Percentiles rank a stretch among this genome's conserved stretches.
phyloP scores from a whole-genome alignment of 2,113 vertebrate genomes.

The Podocnemis expansa region DNA sequence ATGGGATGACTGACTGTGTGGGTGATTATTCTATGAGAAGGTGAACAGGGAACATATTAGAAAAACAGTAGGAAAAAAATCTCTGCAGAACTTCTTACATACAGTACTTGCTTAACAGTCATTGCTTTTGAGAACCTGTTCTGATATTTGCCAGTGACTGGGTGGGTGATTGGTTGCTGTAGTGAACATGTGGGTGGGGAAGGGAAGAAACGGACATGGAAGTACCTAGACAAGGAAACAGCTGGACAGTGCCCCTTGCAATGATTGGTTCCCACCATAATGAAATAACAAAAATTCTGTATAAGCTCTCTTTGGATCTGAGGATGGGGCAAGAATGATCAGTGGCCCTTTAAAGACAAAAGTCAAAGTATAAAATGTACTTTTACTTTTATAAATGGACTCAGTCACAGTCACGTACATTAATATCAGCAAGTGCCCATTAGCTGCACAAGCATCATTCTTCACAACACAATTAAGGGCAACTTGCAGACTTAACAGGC shows the following conservation, averaged over 20 bases:
- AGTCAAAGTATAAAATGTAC: not conserved
- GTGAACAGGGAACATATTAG: not conserved
- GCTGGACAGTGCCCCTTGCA: not conserved
- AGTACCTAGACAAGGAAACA: not conserved
- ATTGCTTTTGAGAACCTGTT: not conserved
- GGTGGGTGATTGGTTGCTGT: not conserved
- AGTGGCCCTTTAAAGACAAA: not conserved
- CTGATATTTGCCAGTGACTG: not conserved
- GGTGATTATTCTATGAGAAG: not conserved
- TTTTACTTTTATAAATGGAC: conserved; percentile 2
- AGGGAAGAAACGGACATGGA: not conserved
- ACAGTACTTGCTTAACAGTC: not conserved
- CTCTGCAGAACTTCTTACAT: not conserved
- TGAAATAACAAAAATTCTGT: not conserved
- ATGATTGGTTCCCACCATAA: not conserved
- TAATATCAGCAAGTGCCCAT: conserved; percentile 18
- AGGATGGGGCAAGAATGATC: not conserved
- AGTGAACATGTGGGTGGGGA: not conserved
- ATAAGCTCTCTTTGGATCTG: not conserved
- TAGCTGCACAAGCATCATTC: conserved; percentile 26
- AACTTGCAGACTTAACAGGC: not conserved
- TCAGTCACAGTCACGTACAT: not conserved
- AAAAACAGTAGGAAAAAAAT: not conserved
- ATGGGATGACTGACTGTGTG: not conserved
- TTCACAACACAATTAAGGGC: not conserved